Conservation (phyloP, 2,797 vertebrate species). For the Phoxinus dragarum region DNA sequence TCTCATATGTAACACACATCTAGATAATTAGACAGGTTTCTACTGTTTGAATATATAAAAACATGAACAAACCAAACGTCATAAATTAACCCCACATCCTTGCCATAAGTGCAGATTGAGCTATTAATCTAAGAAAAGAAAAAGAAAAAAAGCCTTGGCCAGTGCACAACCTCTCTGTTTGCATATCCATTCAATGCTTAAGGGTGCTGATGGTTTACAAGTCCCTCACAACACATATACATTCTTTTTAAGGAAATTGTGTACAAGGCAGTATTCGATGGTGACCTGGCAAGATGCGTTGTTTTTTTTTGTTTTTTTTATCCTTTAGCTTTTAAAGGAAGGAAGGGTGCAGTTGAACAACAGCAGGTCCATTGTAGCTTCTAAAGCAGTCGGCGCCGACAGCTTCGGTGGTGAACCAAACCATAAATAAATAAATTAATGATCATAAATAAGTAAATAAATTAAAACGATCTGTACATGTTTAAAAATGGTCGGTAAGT, state of each 20-base stretch:
- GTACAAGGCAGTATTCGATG: conserved; percentile 80
- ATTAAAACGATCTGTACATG: conserved; percentile 77
- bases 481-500: conserved; percentile 53
- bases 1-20: conserved; percentile 75
- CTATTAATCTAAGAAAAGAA: conserved; percentile 41
- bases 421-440: conserved; percentile 76
- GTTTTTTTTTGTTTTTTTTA: conserved; percentile 42
- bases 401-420: conserved; percentile 53
- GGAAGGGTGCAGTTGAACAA: conserved; percentile 55
- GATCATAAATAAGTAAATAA: conserved; percentile 73
- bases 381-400: conserved; percentile 55
- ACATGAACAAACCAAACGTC: conserved; percentile 65
- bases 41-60: conserved; percentile 75
- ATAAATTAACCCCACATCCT: conserved; percentile 68
- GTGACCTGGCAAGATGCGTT: conserved; percentile 70
- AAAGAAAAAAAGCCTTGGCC: conserved; percentile 54
- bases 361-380: conserved; percentile 59
- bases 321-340: conserved; percentile 46
- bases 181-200: conserved; percentile 58
- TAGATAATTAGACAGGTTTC: conserved; percentile 75
- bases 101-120: conserved; percentile 63
- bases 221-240: conserved; percentile 72
- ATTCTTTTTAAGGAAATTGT: conserved; percentile 81
- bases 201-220: conserved; percentile 66
- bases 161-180: conserved; percentile 51